Base-by-base conservation (phyloP, 2,888 invertebrate species). In the Poecilobothrus nobilitatus region DNA sequence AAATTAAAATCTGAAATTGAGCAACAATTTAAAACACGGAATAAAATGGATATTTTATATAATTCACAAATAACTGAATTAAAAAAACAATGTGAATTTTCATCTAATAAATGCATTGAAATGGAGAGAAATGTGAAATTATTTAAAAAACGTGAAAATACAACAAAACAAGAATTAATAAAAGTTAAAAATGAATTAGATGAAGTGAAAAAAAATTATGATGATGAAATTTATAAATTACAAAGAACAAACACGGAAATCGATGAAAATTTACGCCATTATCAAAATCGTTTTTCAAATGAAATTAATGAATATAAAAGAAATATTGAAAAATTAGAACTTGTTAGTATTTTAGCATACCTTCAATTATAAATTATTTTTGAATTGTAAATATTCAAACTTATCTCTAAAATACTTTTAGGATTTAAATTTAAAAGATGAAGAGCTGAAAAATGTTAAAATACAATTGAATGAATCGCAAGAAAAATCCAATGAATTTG, bases 31-130 rank as follows among this genome's bases (percentile, higher is more conserved):
- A 86, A 85, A 70, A 84, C 91, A 21, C 85, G 89, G 4, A 87
- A 87, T 69, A 88, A 91, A 79, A 88, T 89, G 82, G 88, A 91
- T 76, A 85, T 90, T 15, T 78, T 90, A 68, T 91, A 89, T 78
- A 89, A 90, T 70, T 89, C 88, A 71, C 91, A 92, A 78, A 88
- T 87, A 5, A 76, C 82, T 0, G 84, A 84, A 0, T 77, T 89
- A 0, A 83, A 84, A 68, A 84, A 86, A 9, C 88, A 89, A 74
- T 86, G 86, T 70, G 89, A 89, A 71, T 84, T 86, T 72, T 89
- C 91, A 71, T 86, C 87, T 71, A 84, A 86, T 72, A 86, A 87
- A 53, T 81, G 90, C 4, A 81, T 86, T 2, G 89, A 90, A 41
- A 81, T 91, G 75, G 91, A 92, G 74, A 84, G 84, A 10, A 84